Conservation (phyloP, 2,888 invertebrate genomes). For the Merodon equestris region DNA sequence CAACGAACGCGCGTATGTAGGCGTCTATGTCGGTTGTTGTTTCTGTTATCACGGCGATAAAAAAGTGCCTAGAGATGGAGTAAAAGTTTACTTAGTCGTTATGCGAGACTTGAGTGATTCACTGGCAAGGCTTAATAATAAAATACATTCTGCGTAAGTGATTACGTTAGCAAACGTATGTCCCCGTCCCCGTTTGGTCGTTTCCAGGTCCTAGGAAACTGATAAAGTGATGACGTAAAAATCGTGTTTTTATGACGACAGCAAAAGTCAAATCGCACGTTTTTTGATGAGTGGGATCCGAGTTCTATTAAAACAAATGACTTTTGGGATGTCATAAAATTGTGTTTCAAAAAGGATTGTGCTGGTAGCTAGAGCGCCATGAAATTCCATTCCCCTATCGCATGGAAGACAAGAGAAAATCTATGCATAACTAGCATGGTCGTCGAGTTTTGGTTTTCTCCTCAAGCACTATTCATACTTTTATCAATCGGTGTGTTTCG, state of each 20-base stretch:
- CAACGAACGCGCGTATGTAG: conserved; percentile 7
- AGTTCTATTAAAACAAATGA: no score
- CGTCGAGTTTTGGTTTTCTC: conserved; percentile 22
- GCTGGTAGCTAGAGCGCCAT: no score
- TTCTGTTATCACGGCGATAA: conserved; percentile 4
- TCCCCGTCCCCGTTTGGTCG: background rate
- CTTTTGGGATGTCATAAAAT: no score
- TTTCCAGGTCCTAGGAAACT: background rate
- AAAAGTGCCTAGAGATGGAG: conserved; percentile 17
- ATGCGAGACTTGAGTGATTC: conserved; percentile 14
- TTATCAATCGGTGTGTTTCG: conserved; percentile 20
- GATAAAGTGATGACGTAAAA: no score
- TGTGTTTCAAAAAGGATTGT: no score
- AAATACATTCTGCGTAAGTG: conserved; percentile 16
- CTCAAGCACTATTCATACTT: conserved; percentile 26
- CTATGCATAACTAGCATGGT: background rate
- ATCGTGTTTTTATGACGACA: no score
- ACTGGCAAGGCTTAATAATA: conserved; percentile 17
- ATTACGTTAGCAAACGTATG: conserved; percentile 12
- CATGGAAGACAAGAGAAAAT: no score
- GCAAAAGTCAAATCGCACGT: no score
- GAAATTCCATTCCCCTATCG: no score
- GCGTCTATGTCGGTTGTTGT: conserved; percentile 29
- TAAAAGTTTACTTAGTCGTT: conserved; percentile 1
- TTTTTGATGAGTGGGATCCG: no score